Conservation (phyloP, 2,797 vertebrate genomes). For the Smutsia gigantea region DNA sequence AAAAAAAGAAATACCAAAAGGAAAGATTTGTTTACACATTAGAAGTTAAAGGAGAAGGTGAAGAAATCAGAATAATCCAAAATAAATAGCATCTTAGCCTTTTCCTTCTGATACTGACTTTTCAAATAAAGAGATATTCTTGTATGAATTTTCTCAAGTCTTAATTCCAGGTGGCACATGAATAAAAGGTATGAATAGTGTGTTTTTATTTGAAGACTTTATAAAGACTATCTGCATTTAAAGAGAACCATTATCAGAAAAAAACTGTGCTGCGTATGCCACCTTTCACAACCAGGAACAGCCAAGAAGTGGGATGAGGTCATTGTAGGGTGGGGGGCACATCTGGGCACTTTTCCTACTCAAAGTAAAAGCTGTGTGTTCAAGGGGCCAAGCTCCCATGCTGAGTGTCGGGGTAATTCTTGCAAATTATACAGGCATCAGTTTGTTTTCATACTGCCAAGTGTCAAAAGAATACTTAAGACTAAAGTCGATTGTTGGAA, state of each 20-base stretch:
- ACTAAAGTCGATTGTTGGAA: not conserved
- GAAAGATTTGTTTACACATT: not conserved
- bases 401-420: not conserved
- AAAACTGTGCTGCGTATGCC: accelerated
- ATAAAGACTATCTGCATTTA: not conserved
- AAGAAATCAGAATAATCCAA: not conserved
- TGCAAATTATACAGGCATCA: accelerated
- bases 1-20: not conserved
- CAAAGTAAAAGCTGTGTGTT: not conserved
- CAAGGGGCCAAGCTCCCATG: not conserved
- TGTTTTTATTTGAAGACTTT: not conserved
- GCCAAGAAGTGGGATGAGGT: accelerated
- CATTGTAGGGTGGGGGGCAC: accelerated
- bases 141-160: not conserved
- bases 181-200: accelerated
- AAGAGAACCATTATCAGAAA: not conserved
- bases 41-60: not conserved
- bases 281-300: accelerated
- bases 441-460: not conserved
- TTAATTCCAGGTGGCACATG: not conserved
- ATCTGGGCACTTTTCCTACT: not conserved
- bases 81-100: not conserved
- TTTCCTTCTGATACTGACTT: not conserved
- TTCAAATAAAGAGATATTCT: not conserved
- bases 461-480: not conserved